Evolutionary conservation across 2,888 invertebrate species (phyloP).

Genomic region (Acronicta leporina): DNA sequence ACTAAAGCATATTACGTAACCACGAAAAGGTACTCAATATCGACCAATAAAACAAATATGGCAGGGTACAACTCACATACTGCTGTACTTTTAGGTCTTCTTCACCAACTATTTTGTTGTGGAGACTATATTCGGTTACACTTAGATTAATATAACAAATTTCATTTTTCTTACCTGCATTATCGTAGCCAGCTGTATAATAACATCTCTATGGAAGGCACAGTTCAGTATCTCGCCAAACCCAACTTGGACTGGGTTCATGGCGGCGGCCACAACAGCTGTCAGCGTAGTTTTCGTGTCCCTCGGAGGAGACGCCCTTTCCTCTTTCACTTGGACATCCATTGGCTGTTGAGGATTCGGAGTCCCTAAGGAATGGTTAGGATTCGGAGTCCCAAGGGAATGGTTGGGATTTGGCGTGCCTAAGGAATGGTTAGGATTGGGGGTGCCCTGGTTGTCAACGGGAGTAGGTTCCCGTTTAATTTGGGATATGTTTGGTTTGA

Average conservation of each 20-base stretch:
- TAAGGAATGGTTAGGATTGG: slow-evolving; percentile 79
- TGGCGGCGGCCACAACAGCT: slow-evolving; percentile 75
- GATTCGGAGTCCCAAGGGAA: slow-evolving; percentile 80
- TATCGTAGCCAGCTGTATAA: slow-evolving; percentile 94
- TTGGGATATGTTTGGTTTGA: slow-evolving; percentile 83
- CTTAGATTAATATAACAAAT: too few species aligned
- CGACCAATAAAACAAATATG: too few species aligned
- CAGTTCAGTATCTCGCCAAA: slow-evolving; percentile 96
- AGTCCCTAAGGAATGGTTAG: slow-evolving; percentile 70
- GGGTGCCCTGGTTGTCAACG: slow-evolving; percentile 81
- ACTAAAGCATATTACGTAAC: too few species aligned
- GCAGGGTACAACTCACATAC: too few species aligned
- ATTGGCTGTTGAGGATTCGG: slow-evolving; percentile 77
- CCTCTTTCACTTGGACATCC: slow-evolving; percentile 82
- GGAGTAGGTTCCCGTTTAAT: slow-evolving; percentile 84
- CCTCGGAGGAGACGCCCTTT: slow-evolving; percentile 73
- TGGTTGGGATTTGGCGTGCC: slow-evolving; percentile 83
- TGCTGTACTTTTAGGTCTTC: too few species aligned
- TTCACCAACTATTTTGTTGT: too few species aligned
- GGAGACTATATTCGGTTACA: too few species aligned
- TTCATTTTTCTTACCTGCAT: slow-evolving; percentile 93
- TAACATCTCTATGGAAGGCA: slow-evolving; percentile 96
- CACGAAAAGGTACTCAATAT: too few species aligned
- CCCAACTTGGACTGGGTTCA: slow-evolving; percentile 91
- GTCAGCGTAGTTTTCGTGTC: slow-evolving; percentile 75